Base-by-base conservation (phyloP, 2,888 invertebrate genomes). In the Cryptosula pallasiana region DNA sequence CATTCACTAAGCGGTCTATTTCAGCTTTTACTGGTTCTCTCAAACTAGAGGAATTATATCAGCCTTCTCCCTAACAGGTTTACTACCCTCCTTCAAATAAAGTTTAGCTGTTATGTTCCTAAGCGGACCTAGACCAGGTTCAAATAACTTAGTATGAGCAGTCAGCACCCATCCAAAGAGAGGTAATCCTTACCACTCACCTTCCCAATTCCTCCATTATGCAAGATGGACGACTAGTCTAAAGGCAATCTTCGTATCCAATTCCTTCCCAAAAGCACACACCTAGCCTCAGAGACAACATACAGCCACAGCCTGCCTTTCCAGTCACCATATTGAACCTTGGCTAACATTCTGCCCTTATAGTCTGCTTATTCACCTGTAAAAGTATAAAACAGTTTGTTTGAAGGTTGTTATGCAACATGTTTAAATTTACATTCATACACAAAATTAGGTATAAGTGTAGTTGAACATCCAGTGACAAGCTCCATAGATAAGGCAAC, bases 401-500 rank as follows among this genome's bases (percentile, higher is more conserved):
- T 29, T 16, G 29, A 29, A 34, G 69, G 35, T 20, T 34, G 13
- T 23, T 25, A 34, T 29, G 32, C 20, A 16, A 16, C 9, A 16
- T 32, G 25, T 3, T 16, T 3, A 34, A 69, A 69, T 5, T 32
- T 16, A n/a, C 23, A 25, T 20, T 69, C 35, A 34, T 69, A 69
- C 20, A 20, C 35, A 20, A 20, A 13, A 29, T 32, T 23, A 69
- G 32, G 13, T 29, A 69, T 69, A 5, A 69, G 13, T 5, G 69
- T 34, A 69, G 25, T 34, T 16, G 16, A 5, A 32, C n/a, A 29
- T 16, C 32, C 69, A 34, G 69, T 69, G 27, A 25, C 69, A 20
- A 69, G 9, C 69, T 69, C 34, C 63, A n/a, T 29, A 69, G 72
- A 1, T 71, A 73, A 69, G 55, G 58, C 55, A 71, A 32, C 69